Evolutionary conservation across 2,888 invertebrate species (phyloP).

Genomic region (Entomobrya multifasciata): DNA sequence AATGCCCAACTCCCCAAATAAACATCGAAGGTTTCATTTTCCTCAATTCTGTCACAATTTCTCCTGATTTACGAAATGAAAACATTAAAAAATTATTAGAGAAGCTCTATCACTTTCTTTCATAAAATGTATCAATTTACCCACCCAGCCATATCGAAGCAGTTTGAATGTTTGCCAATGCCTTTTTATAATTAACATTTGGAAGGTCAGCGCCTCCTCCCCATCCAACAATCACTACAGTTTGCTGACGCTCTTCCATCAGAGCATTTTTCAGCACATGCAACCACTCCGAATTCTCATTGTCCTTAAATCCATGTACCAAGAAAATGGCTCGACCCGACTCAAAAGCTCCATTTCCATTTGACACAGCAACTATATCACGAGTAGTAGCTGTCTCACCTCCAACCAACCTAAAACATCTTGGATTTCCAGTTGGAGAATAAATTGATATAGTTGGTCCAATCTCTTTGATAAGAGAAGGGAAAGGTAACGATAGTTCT

Average conservation of each 20-base stretch:
- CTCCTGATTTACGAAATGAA: conserved; percentile 1
- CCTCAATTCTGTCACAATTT: conserved; percentile 61
- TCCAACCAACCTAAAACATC: conserved; percentile 63
- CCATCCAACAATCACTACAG: conserved; percentile 69
- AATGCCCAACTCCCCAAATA: conserved; percentile 73
- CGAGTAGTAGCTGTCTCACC: conserved; percentile 46
- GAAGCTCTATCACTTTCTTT: too few species aligned
- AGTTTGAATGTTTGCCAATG: conserved; percentile 71
- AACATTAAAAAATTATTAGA: too few species aligned
- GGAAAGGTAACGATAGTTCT: conserved; percentile 67
- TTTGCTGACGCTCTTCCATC: conserved; percentile 48
- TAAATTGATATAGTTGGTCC: conserved; percentile 66
- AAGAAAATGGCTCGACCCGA: conserved; percentile 65
- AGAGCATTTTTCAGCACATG: conserved; percentile 71
- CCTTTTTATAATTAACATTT: conserved; percentile 68
- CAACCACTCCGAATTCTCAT: conserved; percentile 68
- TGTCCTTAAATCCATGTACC: conserved; percentile 71
- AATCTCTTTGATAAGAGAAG: conserved; percentile 58
- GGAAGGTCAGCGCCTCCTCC: conserved; percentile 66
- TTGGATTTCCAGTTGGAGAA: conserved; percentile 62
- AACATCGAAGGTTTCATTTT: conserved; percentile 57
- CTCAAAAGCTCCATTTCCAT: conserved; percentile 65
- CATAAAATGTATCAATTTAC: too few species aligned
- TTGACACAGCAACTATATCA: conserved; percentile 67
- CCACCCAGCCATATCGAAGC: conserved; percentile 68